Evolutionary conservation across 2,888 invertebrate species (phyloP), one percentile per base, ranked within the genome.

Genomic region (Rotaria sp.): DNA sequence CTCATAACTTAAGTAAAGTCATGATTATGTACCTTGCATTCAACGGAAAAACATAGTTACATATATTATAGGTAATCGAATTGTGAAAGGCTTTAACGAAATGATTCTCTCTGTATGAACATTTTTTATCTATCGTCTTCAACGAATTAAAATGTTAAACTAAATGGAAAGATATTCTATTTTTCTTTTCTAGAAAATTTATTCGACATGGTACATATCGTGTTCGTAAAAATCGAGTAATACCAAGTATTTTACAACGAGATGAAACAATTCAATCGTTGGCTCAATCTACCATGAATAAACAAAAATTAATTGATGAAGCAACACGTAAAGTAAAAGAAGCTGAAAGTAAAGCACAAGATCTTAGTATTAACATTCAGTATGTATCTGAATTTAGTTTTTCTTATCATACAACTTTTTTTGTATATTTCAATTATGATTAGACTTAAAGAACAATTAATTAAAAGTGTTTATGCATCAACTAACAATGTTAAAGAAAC

Each of bases 361-460:
- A 91, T 87, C 89, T 91, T 11, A 89, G 90, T 52, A 90, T 91
- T 48, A 91, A 91, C 85, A 91, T 91, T 85, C 89, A 89, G 91
- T 90, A 87, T 45, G 75, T 80, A 41, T 67, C 21, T 18, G 4
- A 15, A 8, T 38, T 8, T 86, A 1, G 0, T 52, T 30, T 26
- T 30, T 84, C 1, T 87, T 24, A 11, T 59, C 48, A 45, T 24
- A 24, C n/a, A 88, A n/a, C 7, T 26, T 26, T 5, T n/a, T 59
- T 5, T 30, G 7, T n/a, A 74, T 21, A 38, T 38, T 41, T 38
- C 26, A 57, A 57, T n/a, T 13, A 8, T 80, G 24, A 11, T 45
- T 87, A 91, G 91, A 87, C 88, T 91, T 89, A 91, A 91, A 87
- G 91, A 91, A 87, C 90, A 91, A 88, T 88, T 91, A 86, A 91